phyloP scores from a whole-genome alignment of 1,140 invertebrate genomes.

The Drosophila tropicalis region DNA sequence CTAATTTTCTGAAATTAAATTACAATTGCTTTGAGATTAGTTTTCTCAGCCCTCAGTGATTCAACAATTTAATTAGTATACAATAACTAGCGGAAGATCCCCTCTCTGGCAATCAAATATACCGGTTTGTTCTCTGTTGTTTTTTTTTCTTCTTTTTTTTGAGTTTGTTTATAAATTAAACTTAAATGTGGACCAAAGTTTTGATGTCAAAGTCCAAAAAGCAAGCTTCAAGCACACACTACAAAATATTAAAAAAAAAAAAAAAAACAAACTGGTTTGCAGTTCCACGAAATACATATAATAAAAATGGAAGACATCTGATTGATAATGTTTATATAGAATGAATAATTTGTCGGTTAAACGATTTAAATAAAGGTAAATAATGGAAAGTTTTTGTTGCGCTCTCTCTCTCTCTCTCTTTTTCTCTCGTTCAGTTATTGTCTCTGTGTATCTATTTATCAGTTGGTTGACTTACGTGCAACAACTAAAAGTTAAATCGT shows the following conservation, averaged over 20 bases:
- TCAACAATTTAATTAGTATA: background rate
- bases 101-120: background rate
- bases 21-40: background rate
- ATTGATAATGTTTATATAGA: background rate
- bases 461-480: conserved; percentile 39
- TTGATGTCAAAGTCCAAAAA: conserved; percentile 4
- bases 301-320: background rate
- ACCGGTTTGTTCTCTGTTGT: background rate
- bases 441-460: background rate
- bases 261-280: conserved; percentile 4
- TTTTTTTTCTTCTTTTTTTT: background rate
- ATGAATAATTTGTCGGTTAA: conserved; percentile 7
- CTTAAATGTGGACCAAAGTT: conserved; percentile 6
- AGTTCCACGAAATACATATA: background rate
- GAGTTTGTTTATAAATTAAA: background rate
- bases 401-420: too few species aligned
- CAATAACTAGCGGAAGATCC: background rate
- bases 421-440: too few species aligned
- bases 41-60: background rate
- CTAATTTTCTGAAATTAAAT: too few species aligned
- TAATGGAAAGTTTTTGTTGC: background rate
- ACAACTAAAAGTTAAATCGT: conserved; percentile 52
- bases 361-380: conserved; percentile 1
- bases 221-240: background rate
- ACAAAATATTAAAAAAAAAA: background rate